phyloP scores from a whole-genome alignment of 1,140 invertebrate species.

The Anoplolepis gracilipes region DNA sequence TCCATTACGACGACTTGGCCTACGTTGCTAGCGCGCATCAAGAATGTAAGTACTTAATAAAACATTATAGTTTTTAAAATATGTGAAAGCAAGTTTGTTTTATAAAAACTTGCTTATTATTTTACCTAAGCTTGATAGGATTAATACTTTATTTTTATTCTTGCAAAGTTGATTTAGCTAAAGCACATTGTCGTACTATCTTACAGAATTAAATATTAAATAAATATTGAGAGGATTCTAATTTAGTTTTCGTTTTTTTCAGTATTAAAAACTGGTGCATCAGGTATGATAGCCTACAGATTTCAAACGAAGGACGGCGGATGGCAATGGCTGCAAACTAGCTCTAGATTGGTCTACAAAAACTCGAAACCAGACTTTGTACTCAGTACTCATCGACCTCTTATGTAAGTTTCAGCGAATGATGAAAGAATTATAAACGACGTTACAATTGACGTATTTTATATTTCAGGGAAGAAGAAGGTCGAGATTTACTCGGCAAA shows the following conservation, averaged over 20 bases:
- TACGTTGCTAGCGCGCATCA: conserved; percentile 99
- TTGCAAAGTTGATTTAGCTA: not conserved
- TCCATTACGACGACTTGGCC: conserved; percentile 98
- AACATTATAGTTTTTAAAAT: not conserved
- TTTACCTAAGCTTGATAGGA: not conserved
- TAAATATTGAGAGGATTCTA: not conserved
- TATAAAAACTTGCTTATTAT: not conserved
- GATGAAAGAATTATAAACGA: not conserved
- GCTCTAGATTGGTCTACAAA: conserved; percentile 98
- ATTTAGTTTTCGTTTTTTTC: conserved; percentile 77
- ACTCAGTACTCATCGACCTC: conserved; percentile 98
- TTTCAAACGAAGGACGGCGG: conserved; percentile 96
- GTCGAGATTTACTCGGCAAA: conserved; percentile 97
- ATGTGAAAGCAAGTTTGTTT: no score
- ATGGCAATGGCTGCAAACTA: conserved; percentile 99
- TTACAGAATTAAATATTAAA: not conserved
- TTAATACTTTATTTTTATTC: not conserved
- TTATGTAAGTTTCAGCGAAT: conserved; percentile 93
- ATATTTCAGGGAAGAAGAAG: conserved; percentile 97
- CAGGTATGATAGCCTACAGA: conserved; percentile 99
- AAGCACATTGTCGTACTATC: not conserved
- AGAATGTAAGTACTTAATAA: conserved; percentile 98
- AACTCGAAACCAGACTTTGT: conserved; percentile 99
- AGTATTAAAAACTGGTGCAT: conserved; percentile 99
- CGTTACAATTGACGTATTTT: not conserved